Percentiles rank a stretch among this genome's conserved stretches.
Conservation (phyloP, 2,113 vertebrate genomes). For the Bettongia penicillata region DNA sequence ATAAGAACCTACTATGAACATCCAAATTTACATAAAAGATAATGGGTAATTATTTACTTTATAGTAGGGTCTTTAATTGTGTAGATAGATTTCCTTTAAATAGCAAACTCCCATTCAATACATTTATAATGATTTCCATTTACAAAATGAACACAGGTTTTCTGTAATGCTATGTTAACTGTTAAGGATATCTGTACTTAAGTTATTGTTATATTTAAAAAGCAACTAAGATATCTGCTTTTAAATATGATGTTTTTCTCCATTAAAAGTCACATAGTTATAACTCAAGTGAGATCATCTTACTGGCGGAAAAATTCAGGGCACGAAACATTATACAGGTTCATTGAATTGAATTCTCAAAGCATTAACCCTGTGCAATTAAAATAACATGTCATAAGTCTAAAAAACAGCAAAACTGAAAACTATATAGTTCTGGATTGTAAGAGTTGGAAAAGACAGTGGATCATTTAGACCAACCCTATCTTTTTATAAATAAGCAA, state of each 20-base stretch:
- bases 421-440: not conserved
- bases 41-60: not conserved
- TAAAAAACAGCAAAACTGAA: not conserved
- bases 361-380: not conserved
- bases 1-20: not conserved
- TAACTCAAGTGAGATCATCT: too few relatives aligned
- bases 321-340: not conserved
- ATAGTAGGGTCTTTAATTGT: not conserved
- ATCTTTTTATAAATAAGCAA: not conserved
- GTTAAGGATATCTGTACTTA: not conserved
- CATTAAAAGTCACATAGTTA: not conserved
- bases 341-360: not conserved
- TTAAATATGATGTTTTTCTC: not conserved
- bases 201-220: not conserved
- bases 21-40: not conserved
- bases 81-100: not conserved
- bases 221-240: not conserved
- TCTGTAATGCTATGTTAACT: not conserved
- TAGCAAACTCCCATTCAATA: not conserved
- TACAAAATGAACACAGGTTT: not conserved
- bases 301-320: not conserved
- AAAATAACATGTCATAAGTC: not conserved
- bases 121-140: not conserved
- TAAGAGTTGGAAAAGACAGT: not conserved
- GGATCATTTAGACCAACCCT: not conserved